These are phyloP conservation scores for Neodon shergylaensis DNA, from an alignment of 2,113 vertebrate species.

Conservation along the genomic window DNA sequence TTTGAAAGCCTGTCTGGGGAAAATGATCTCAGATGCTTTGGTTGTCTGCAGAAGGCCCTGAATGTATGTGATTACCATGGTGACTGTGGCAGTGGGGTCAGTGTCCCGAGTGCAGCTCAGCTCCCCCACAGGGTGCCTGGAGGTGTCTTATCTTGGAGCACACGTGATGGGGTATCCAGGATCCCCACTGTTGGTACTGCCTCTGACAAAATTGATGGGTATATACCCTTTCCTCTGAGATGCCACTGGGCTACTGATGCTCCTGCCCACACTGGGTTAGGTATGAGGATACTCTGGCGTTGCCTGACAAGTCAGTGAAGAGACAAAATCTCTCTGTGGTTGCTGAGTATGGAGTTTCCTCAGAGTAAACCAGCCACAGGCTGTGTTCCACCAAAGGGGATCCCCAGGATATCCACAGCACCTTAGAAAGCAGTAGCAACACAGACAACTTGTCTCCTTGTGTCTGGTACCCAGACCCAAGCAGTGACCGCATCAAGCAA, in stretches of 20 bases:
- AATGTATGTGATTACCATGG: background rate
- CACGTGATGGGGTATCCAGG: rapidly evolving
- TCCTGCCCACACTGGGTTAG: background rate
- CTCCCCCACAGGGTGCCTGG: too few species aligned
- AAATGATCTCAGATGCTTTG: background rate
- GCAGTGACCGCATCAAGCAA: background rate
- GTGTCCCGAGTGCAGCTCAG: background rate
- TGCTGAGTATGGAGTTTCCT: background rate
- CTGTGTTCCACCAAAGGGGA: background rate
- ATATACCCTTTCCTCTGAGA: background rate
- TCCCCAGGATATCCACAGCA: background rate
- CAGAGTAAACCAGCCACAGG: background rate
- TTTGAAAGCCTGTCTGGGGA: background rate
- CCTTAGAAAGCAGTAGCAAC: background rate
- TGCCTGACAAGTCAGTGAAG: rapidly evolving
- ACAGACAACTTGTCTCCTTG: background rate
- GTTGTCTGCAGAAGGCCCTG: background rate
- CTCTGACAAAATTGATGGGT: background rate
- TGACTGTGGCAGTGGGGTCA: rapidly evolving
- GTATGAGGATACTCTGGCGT: rapidly evolving
- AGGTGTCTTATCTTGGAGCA: background rate
- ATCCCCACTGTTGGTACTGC: rapidly evolving
- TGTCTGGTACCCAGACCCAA: background rate
- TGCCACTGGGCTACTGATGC: background rate
- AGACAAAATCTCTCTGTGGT: background rate